Evolutionary conservation across 2,888 invertebrate genomes (phyloP).

Genomic region (Psylliodes chrysocephalus): DNA sequence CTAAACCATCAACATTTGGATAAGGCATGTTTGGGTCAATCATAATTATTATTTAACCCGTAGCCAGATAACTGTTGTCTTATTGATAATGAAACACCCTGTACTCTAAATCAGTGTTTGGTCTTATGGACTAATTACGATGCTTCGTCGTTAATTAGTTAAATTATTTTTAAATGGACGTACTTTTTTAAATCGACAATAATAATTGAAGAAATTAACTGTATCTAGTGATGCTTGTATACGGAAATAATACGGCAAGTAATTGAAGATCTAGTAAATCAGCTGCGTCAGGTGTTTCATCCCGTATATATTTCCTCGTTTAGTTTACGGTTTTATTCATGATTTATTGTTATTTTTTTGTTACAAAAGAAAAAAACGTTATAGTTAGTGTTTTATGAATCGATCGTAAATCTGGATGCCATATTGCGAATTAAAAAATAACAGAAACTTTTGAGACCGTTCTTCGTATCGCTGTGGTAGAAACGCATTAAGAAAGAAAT

Average conservation of each 20-base stretch:
- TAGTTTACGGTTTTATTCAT: conserved; percentile 9
- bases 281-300: conserved; percentile 1
- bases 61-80: too few relatives aligned
- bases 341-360: conserved; percentile 5
- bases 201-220: not conserved
- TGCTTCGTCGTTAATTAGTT: too few relatives aligned
- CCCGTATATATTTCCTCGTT: conserved; percentile 10
- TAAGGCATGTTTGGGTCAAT: too few relatives aligned
- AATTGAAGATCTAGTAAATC: conserved; percentile 1
- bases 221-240: not conserved
- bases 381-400: not conserved
- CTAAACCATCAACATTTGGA: too few relatives aligned
- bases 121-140: too few relatives aligned
- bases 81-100: too few relatives aligned
- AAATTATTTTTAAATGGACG: too few relatives aligned
- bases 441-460: not conserved
- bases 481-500: not conserved
- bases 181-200: not conserved
- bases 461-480: not conserved
- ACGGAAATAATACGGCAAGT: conserved; percentile 6
- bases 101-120: too few relatives aligned
- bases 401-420: not conserved
- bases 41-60: too few relatives aligned
- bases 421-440: not conserved
- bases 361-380: conserved; percentile 4